phyloP scores from a whole-genome alignment of 2,888 invertebrate genomes.

The Ptilodon capucinus region DNA sequence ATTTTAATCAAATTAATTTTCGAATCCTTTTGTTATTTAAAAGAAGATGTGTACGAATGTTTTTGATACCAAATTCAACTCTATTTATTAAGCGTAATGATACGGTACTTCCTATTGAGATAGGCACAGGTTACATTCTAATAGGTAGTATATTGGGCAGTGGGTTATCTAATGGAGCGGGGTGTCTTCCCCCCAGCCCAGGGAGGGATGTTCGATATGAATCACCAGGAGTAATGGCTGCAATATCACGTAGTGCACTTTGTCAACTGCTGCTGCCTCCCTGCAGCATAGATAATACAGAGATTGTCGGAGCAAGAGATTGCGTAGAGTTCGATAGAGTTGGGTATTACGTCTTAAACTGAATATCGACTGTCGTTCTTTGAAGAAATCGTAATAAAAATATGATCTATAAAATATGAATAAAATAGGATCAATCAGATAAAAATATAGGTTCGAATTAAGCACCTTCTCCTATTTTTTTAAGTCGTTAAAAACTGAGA shows the following conservation, averaged over 20 bases:
- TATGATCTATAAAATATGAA: too few species aligned
- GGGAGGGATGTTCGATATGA: slow-evolving; percentile 70
- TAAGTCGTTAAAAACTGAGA: too few species aligned
- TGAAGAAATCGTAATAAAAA: too few species aligned
- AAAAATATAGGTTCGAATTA: too few species aligned
- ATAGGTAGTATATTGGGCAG: slow-evolving; percentile 32
- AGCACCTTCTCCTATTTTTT: too few species aligned
- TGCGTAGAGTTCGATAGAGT: slow-evolving; percentile 51
- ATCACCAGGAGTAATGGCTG: slow-evolving; percentile 81
- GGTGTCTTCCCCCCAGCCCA: slow-evolving; percentile 63
- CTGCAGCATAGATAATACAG: slow-evolving; percentile 75
- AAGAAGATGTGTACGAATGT: too few species aligned
- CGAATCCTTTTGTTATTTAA: too few species aligned
- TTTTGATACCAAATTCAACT: too few species aligned
- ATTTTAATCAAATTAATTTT: too few species aligned
- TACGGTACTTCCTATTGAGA: slow-evolving; percentile 18
- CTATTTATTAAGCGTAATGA: neutral
- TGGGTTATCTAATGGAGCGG: slow-evolving; percentile 31
- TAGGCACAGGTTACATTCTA: slow-evolving; percentile 34
- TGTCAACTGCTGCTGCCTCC: slow-evolving; percentile 80
- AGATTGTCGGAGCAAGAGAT: slow-evolving; percentile 66
- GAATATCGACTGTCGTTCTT: too few species aligned
- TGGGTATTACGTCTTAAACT: too few species aligned
- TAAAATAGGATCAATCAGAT: too few species aligned
- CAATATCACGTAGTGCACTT: slow-evolving; percentile 83